Conservation (phyloP, 2,113 vertebrate species). For the Clarias batrachus region DNA sequence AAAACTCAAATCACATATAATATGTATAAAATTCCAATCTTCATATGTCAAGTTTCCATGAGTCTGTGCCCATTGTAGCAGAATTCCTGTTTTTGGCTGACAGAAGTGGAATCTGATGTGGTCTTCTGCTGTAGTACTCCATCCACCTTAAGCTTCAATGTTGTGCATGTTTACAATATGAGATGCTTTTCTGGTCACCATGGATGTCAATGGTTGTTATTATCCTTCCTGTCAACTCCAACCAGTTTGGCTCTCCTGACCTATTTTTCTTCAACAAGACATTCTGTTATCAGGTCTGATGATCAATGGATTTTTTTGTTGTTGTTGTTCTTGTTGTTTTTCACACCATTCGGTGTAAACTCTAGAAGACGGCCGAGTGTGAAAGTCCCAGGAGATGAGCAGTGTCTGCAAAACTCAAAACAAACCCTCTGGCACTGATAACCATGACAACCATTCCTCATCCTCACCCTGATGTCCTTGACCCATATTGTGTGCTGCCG, state of each 20-base stretch:
- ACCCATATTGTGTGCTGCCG: background rate
- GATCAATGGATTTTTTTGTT: background rate
- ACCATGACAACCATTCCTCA: background rate
- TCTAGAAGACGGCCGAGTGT: background rate
- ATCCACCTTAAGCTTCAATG: background rate
- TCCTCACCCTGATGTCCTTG: background rate
- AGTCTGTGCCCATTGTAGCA: background rate
- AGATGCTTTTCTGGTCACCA: background rate
- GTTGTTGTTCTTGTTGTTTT: background rate
- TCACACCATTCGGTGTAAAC: background rate
- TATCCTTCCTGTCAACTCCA: background rate
- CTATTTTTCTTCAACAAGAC: background rate
- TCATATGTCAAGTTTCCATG: no score
- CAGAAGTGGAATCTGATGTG: no score
- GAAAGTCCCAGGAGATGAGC: background rate
- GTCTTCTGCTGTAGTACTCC: no score
- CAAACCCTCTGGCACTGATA: background rate
- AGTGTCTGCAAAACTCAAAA: background rate
- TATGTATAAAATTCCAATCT: no score
- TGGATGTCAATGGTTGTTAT: background rate
- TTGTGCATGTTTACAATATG: background rate
- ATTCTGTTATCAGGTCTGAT: background rate
- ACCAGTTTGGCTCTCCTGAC: background rate
- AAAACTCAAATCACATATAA: no score
- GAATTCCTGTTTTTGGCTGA: background rate